Base-by-base conservation (phyloP, 37 sponge, comb jelly and placozoan species). In the Axinella damicornis region DNA sequence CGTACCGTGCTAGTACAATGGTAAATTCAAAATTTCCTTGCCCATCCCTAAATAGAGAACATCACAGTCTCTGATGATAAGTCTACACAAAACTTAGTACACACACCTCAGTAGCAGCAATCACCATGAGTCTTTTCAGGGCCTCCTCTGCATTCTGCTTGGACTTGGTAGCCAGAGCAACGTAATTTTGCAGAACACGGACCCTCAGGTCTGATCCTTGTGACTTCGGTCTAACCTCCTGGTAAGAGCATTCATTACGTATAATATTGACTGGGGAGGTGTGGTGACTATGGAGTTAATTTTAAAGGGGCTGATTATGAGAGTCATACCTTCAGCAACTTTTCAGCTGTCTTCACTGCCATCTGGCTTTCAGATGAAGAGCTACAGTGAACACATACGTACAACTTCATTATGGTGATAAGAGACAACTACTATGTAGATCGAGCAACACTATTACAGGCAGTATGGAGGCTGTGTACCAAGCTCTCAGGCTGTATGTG, bases 281-380 rank as follows among this genome's bases (percentile, higher is more conserved):
- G 4, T 46, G 46, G 46, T 9, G 9, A 46, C 46, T 66, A 70
- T 16, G 1, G 19, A 24, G 35, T n/a, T n/a, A n/a, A n/a, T n/a
- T n/a, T n/a, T n/a, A n/a, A n/a, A n/a, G n/a, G n/a, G n/a, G n/a
- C n/a, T n/a, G n/a, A n/a, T n/a, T n/a, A n/a, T n/a, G n/a, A n/a
- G n/a, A n/a, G n/a, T n/a, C n/a, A n/a, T 55, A 88, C 91, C 59
- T 78, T 92, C 32, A 98, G 85, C 4, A 98, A 85, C 69, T 90
- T 94, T 66, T 98, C 95, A 60, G 99, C 99, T 73, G 99, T 96
- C 39, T 35, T 78, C 5, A 82, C 53, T 5, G 73, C 83, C 62
- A 72, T 73, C 40, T 60, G 70, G 32, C 71, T 73, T 37, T 82
- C 85, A 2, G 36, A 16, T 40, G 41, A 41, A 19, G 73, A 41